A percentile compares a stretch with the other conserved stretches of the same genome.
Evolutionary conservation across 2,888 invertebrate genomes (phyloP).

Genomic region (Netelia inedita): DNA sequence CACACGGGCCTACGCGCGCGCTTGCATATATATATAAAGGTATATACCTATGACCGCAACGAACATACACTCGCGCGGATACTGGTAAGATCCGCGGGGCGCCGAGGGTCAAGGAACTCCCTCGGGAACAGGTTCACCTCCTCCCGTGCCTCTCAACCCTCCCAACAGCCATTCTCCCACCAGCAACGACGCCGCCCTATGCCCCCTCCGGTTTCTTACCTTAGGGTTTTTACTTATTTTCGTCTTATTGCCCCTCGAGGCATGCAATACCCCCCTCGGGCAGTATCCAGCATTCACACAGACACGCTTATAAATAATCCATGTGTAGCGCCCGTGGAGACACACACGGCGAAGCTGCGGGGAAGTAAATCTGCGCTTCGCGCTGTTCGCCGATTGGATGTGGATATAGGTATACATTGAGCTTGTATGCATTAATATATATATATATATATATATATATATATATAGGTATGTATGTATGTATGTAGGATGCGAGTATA

Average conservation of each 20-base stretch:
- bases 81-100: constrained; percentile 71
- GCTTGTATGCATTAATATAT: not conserved
- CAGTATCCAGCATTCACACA: constrained; percentile 56
- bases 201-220: constrained; percentile 78
- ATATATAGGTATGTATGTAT: not conserved
- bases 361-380: constrained; percentile 52
- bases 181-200: constrained; percentile 74
- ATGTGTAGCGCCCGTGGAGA: constrained; percentile 26
- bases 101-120: constrained; percentile 85
- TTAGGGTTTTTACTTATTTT: constrained; percentile 70
- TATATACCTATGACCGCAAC: not conserved
- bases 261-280: constrained; percentile 54
- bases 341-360: constrained; percentile 29
- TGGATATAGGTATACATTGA: constrained; percentile 4
- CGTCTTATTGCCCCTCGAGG: constrained; percentile 70
- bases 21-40: not conserved
- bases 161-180: constrained; percentile 44
- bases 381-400: constrained; percentile 37
- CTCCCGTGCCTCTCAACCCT: constrained; percentile 74
- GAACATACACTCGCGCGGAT: constrained; percentile 17
- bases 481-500: not conserved
- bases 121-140: constrained; percentile 85
- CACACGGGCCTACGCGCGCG: not conserved
- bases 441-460: constrained; percentile 13
- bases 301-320: constrained; percentile 13